A percentile compares a stretch with the other conserved stretches of the same genome.
Evolutionary conservation across 2,888 invertebrate genomes (phyloP).

Genomic region (Zootermopsis nevadensis): DNA sequence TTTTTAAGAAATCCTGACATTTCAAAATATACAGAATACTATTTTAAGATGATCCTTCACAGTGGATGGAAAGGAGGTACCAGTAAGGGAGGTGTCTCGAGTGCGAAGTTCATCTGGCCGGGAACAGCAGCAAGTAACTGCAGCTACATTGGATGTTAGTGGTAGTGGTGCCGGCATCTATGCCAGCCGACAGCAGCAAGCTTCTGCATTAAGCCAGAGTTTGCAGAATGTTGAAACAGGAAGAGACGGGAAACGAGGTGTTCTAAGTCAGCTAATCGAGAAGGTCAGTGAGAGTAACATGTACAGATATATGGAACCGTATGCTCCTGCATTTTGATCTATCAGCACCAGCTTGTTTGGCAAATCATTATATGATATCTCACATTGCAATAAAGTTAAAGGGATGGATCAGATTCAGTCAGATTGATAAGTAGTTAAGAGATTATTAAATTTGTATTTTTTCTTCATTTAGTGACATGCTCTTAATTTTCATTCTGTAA

Average conservation of each 20-base stretch:
- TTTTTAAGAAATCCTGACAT: too few species aligned
- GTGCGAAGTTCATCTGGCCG: slow-evolving; percentile 29
- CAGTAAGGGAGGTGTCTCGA: slow-evolving; percentile 49
- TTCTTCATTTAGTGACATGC: too few species aligned
- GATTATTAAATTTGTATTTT: too few species aligned
- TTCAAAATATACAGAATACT: too few species aligned
- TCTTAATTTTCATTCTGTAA: too few species aligned
- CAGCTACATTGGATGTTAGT: slow-evolving; percentile 39
- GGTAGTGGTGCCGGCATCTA: slow-evolving; percentile 39
- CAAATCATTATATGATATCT: too few species aligned
- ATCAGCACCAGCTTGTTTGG: too few species aligned
- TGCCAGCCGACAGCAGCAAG: slow-evolving; percentile 45
- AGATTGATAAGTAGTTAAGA: too few species aligned
- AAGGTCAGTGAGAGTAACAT: slow-evolving; percentile 61
- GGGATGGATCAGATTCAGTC: too few species aligned
- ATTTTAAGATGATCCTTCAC: background rate
- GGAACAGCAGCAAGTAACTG: slow-evolving; percentile 43
- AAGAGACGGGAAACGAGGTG: slow-evolving; percentile 59
- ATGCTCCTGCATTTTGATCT: too few species aligned
- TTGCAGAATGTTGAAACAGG: slow-evolving; percentile 26
- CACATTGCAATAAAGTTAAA: too few species aligned
- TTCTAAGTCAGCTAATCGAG: slow-evolving; percentile 69
- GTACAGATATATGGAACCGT: too few species aligned
- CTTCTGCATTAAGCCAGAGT: slow-evolving; percentile 23
- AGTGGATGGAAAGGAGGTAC: slow-evolving; percentile 52